Evolutionary conservation across 2,113 vertebrate species (phyloP), one percentile per base, ranked within the genome.

Genomic region (Hypanus sabinus): DNA sequence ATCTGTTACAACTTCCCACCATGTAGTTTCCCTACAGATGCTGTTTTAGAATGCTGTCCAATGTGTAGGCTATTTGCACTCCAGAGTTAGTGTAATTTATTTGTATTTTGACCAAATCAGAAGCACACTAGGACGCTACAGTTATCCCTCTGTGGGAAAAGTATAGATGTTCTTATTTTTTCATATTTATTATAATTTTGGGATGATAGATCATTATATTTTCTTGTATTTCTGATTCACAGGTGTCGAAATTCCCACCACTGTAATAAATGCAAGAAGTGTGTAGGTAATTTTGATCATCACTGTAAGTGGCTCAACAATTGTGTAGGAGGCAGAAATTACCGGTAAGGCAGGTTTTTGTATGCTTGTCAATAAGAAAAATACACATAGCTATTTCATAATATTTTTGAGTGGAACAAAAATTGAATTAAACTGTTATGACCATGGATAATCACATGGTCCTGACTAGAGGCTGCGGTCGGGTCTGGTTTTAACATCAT

Each of bases 281-380:
- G 99, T 79, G 98, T 99, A 0, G 98, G 98, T 68, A 97, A 98
- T 95, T 99, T 99, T 85, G 99, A 99, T 95, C 99, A 99, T 95
- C 99, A 99, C 96, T 99, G 99, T 96, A 98, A 99, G 94, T 99
- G 98, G 99, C 97, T 99, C 94, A 99, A 99, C 97, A 99, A 99
- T 96, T 99, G 99, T 73, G 98, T 99, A 94, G 99, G 99, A 12
- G 97, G 98, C 95, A 98, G 98, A 94, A 99, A 99, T 96, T 99
- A 99, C 96, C 97, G 97, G 99, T 98, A 95, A 96, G 97, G 94
- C 11, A 71, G 62, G 18, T 12, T 76, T 65, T 80, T 75, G 62
- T 62, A 9, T 65, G 46, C 46, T 46, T 46, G 46, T 46, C 46
- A 46, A 46, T 46, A 46, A 46, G 46, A 46, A 46, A 46, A 46